Conservation (phyloP, 2,888 invertebrate species). For the Drosophila peninsularis region DNA sequence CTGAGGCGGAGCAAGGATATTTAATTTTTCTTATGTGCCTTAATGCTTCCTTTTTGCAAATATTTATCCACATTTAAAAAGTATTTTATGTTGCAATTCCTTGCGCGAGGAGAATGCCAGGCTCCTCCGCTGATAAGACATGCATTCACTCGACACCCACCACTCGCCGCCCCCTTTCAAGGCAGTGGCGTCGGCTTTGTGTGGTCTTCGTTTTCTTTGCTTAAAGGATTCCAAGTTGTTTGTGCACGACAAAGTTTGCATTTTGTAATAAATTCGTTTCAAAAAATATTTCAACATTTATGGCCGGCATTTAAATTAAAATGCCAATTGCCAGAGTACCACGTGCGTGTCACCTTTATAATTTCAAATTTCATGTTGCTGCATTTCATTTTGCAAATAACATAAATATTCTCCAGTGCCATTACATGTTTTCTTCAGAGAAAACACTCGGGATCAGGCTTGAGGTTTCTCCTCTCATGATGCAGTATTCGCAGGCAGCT, state of each 20-base stretch:
- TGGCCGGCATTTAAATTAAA: conserved; percentile 69
- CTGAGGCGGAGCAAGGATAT: conserved; percentile 8
- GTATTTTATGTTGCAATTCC: conserved; percentile 72
- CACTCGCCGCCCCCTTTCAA: background rate
- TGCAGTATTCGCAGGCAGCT: too few relatives aligned
- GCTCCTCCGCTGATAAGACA: conserved; percentile 64
- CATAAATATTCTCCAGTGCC: background rate
- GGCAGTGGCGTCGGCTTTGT: conserved; percentile 46
- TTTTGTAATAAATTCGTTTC: conserved; percentile 70
- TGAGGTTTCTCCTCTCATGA: too few relatives aligned
- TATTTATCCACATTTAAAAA: conserved; percentile 71
- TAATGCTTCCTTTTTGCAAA: conserved; percentile 45
- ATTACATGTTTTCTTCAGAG: background rate
- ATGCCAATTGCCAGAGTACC: conserved; percentile 3
- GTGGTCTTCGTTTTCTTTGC: conserved; percentile 55
- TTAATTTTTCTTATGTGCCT: conserved; percentile 33
- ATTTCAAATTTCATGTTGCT: background rate
- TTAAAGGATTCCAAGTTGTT: conserved; percentile 58
- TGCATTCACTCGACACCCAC: conserved; percentile 41
- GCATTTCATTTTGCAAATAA: background rate
- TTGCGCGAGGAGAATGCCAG: conserved; percentile 43
- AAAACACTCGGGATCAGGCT: too few relatives aligned
- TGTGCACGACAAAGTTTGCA: conserved; percentile 73
- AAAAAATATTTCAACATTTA: conserved; percentile 67
- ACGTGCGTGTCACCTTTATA: background rate